Percentiles rank a stretch among this genome's conserved stretches.
Conservation (phyloP, 2,797 vertebrate genomes). For the Sparidentex hasta region DNA sequence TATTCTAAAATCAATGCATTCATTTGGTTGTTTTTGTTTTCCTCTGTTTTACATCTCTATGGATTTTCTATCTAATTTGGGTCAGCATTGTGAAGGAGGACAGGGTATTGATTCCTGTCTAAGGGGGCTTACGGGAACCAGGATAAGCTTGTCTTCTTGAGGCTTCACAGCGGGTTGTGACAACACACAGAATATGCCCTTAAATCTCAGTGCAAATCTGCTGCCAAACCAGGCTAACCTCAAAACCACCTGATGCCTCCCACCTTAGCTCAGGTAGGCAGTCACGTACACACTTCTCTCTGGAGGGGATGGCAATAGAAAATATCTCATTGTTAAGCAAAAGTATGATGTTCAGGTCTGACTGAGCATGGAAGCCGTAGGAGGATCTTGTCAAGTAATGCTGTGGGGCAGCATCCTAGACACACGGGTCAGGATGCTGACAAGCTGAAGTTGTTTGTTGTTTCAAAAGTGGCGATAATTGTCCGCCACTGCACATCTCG, state of each 20-base stretch:
- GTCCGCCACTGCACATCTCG: constrained; percentile 60
- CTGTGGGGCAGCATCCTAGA: constrained; percentile 53
- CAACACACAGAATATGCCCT: constrained; percentile 64
- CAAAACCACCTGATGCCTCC: constrained; percentile 53
- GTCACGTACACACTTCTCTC: constrained; percentile 41
- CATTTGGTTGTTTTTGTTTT: constrained; percentile 80
- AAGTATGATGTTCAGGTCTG: constrained; percentile 56
- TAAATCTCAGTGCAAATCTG: constrained; percentile 69
- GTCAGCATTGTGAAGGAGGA: constrained; percentile 82
- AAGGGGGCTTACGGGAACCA: constrained; percentile 75
- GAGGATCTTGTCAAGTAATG: constrained; percentile 67
- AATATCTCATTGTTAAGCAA: constrained; percentile 64
- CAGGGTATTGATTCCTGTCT: constrained; percentile 83
- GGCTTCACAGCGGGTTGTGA: constrained; percentile 74
- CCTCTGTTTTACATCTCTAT: constrained; percentile 82
- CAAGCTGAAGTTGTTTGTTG: constrained; percentile 82
- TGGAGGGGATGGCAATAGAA: constrained; percentile 39
- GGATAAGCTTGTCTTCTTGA: constrained; percentile 75
- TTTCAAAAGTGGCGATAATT: constrained; percentile 80
- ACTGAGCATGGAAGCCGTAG: constrained; percentile 59
- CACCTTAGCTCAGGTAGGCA: constrained; percentile 59
- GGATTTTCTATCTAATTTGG: constrained; percentile 86
- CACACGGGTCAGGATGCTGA: constrained; percentile 67
- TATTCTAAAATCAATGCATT: constrained; percentile 74
- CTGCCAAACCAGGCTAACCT: constrained; percentile 60